Evolutionary conservation across 2,113 vertebrate species (phyloP).

Genomic region (Tragulus kanchil): DNA sequence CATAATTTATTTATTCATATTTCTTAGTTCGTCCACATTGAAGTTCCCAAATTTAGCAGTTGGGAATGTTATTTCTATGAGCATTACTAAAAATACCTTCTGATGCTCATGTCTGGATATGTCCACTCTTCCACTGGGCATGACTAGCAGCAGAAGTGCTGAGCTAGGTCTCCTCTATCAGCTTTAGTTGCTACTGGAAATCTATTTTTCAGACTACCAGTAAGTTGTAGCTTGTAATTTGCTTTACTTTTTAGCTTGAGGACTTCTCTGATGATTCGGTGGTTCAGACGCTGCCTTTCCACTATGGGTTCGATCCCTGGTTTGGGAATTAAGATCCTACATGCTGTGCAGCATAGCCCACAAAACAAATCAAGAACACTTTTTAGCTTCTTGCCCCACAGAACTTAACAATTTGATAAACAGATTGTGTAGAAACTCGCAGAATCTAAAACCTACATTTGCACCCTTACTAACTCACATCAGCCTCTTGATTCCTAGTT

Average conservation of each 20-base stretch:
- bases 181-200: neutral
- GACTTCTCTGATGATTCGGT: neutral
- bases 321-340: neutral
- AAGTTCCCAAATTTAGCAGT: neutral
- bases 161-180: fast-evolving
- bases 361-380: neutral
- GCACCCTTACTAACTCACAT: neutral
- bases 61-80: neutral
- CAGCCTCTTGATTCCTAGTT: neutral
- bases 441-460: neutral
- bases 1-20: neutral
- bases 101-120: neutral
- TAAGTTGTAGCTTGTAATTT: neutral
- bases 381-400: neutral
- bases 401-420: neutral
- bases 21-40: neutral
- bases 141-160: neutral
- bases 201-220: neutral
- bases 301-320: neutral
- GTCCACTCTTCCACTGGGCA: fast-evolving
- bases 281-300: neutral
- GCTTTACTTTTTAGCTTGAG: fast-evolving
- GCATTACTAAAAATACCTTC: neutral
- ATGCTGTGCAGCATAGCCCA: neutral
- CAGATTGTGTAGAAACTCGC: fast-evolving